Percentiles rank a stretch among this genome's conserved stretches.
phyloP scores from a whole-genome alignment of 2,888 invertebrate genomes.

The Malacosoma neustria region DNA sequence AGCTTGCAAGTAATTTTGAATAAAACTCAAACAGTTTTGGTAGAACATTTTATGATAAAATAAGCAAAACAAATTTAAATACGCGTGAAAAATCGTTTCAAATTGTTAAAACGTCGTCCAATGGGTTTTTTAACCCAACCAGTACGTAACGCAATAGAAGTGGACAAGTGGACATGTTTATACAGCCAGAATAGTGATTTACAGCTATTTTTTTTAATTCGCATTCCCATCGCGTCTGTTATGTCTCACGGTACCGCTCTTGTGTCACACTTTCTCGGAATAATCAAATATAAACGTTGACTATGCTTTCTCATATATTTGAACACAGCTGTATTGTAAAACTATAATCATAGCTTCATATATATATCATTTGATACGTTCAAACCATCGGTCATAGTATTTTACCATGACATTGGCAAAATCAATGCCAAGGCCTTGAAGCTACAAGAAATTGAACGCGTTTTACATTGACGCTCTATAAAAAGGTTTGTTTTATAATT shows the following conservation, averaged over 20 bases:
- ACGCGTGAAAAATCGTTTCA: neutral
- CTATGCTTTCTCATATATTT: neutral
- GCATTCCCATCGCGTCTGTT: conserved; percentile 1
- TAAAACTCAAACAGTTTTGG: no score
- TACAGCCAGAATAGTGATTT: conserved; percentile 22
- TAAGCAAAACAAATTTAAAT: no score
- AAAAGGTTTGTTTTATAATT: no score
- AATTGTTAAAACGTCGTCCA: neutral
- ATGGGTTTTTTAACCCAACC: conserved; percentile 25
- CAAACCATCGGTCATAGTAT: no score
- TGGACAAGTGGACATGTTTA: conserved; percentile 20
- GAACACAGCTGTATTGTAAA: neutral
- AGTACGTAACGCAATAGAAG: conserved; percentile 19
- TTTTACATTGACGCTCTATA: no score
- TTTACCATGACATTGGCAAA: no score
- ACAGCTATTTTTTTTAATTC: conserved; percentile 9
- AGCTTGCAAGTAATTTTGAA: no score
- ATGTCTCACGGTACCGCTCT: neutral
- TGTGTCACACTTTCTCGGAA: neutral
- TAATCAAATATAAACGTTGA: neutral
- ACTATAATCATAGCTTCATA: no score
- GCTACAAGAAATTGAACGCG: no score
- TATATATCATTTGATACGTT: no score
- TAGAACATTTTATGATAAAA: no score
- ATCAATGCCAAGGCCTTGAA: no score